These are phyloP conservation scores for Drosophila trapezifrons DNA, from an alignment of 1,140 invertebrate species.

Conservation along the genomic window DNA sequence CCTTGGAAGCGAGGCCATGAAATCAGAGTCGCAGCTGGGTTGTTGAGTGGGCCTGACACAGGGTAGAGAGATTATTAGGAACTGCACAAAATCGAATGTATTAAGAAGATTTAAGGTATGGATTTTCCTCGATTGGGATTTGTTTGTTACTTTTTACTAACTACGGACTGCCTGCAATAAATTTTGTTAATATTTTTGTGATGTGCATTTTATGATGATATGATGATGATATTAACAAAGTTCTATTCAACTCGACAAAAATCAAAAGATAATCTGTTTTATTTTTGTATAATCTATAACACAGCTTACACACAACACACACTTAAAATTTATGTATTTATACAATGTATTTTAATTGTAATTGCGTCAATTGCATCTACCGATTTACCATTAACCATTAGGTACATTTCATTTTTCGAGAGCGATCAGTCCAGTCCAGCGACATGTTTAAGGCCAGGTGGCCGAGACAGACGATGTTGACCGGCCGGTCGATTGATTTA, in stretches of 20 bases:
- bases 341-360: slow-evolving; percentile 64
- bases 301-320: slow-evolving; percentile 34
- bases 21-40: slow-evolving; percentile 12
- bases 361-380: slow-evolving; percentile 52
- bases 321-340: slow-evolving; percentile 68
- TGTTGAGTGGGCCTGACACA: slow-evolving; percentile 8
- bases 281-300: slow-evolving; percentile 80
- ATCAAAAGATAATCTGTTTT: slow-evolving; percentile 83
- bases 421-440: slow-evolving; percentile 31
- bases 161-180: slow-evolving; percentile 83
- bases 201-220: slow-evolving; percentile 74
- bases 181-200: slow-evolving; percentile 83
- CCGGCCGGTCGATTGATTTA: slow-evolving; percentile 33
- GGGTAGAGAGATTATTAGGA: slow-evolving; percentile 42
- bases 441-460: background rate
- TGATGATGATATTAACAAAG: slow-evolving; percentile 82
- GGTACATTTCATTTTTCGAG: slow-evolving; percentile 47
- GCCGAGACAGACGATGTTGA: slow-evolving; percentile 12
- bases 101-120: slow-evolving; percentile 50
- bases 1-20: slow-evolving; percentile 14
- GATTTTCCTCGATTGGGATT: slow-evolving; percentile 71
- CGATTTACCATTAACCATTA: slow-evolving; percentile 37
- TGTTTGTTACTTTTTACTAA: slow-evolving; percentile 80
- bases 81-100: slow-evolving; percentile 48
- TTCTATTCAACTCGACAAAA: slow-evolving; percentile 80